Evolutionary conservation across 92 coral and sea anemone species (phyloP).

Genomic region (Zoanthus solanderi): DNA sequence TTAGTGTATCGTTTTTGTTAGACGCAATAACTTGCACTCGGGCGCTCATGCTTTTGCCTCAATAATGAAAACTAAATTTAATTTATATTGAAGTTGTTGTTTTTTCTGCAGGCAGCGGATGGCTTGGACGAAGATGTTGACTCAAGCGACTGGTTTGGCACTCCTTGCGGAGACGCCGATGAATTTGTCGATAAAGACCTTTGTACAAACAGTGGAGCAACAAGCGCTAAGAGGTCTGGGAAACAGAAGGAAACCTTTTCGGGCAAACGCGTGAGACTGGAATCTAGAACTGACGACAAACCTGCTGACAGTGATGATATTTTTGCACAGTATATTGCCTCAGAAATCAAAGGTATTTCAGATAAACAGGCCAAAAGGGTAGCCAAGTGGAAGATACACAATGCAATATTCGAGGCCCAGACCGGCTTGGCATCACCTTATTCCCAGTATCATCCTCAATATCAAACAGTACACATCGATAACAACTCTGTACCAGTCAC

Average conservation of each 20-base stretch:
- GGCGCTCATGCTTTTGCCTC: too few species aligned
- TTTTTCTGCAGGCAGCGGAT: slow-evolving; percentile 23
- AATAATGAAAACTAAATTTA: too few species aligned
- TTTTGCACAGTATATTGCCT: slow-evolving; percentile 43
- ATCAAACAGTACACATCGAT: slow-evolving; percentile 44
- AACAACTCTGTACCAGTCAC: slow-evolving; percentile 23
- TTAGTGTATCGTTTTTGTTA: too few species aligned
- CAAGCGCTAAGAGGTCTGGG: slow-evolving; percentile 2
- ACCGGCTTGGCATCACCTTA: slow-evolving; percentile 43
- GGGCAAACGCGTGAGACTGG: not conserved
- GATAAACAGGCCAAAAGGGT: slow-evolving; percentile 32
- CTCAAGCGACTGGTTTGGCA: slow-evolving; percentile 30
- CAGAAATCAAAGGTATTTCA: slow-evolving; percentile 35
- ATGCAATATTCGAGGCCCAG: slow-evolving; percentile 48
- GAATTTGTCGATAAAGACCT: slow-evolving; percentile 9
- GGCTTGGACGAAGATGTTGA: slow-evolving; percentile 33
- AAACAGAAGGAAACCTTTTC: slow-evolving; percentile 14
- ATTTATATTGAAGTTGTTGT: too few species aligned
- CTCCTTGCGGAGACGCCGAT: slow-evolving; percentile 9
- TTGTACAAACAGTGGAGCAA: not conserved
- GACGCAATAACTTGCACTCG: too few species aligned
- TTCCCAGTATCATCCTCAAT: slow-evolving; percentile 41
- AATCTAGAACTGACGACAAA: not conserved
- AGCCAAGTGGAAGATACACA: slow-evolving; percentile 50
- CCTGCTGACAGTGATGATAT: slow-evolving; percentile 23